Conservation (phyloP, 2,113 vertebrate genomes). For the Fregata magnificens region DNA sequence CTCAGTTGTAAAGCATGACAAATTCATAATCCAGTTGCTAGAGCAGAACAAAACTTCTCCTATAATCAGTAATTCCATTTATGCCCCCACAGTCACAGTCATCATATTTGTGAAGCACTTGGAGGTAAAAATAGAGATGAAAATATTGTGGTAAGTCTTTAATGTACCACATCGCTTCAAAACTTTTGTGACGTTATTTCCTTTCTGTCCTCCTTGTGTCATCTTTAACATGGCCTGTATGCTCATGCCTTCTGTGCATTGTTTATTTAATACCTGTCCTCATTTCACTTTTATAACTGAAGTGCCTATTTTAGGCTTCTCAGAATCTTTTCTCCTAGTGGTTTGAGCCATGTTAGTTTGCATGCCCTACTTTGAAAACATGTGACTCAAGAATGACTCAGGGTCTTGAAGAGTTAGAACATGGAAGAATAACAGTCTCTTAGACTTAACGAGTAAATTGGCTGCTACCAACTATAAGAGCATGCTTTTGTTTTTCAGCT, state of each 20-base stretch:
- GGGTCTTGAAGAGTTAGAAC: background rate
- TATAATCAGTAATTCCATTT: background rate
- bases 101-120: background rate
- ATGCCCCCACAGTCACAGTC: background rate
- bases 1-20: background rate
- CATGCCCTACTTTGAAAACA: background rate
- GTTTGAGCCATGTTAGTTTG: background rate
- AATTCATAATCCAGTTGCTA: background rate
- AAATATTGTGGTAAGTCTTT: background rate
- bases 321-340: background rate
- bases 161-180: background rate
- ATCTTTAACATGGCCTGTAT: background rate
- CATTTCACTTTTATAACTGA: background rate
- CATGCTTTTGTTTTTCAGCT: background rate
- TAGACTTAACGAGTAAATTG: background rate
- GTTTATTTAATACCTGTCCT: conserved; percentile 45
- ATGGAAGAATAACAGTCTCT: background rate
- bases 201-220: conserved; percentile 9
- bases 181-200: background rate
- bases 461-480: background rate
- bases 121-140: background rate
- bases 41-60: background rate
- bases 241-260: background rate
- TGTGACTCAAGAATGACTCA: background rate
- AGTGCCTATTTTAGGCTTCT: background rate